Evolutionary conservation across 2,113 vertebrate species (phyloP), one percentile per base, ranked within the genome.

Genomic region (Triplophysa siluroides): DNA sequence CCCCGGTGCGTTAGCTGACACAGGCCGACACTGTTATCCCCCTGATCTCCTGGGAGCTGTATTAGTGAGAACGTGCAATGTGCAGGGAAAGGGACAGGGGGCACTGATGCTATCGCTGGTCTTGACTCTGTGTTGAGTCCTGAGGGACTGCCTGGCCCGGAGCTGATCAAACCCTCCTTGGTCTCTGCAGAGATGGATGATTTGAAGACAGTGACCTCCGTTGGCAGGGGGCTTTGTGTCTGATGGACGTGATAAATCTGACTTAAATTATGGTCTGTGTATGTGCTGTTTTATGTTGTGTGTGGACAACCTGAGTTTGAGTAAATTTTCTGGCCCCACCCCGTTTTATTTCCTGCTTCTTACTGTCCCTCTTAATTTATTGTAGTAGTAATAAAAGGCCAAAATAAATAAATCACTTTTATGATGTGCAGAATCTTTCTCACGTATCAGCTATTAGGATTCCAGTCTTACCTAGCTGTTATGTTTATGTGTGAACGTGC

Each of bases 41-140:
- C 64, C 72, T 47, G 64, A 76, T 65, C 24, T 84, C 78, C 76
- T 80, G 89, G 86, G 86, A 88, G 81, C 83, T 83, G 70, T 90
- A 88, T 90, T 86, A 83, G 45, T 60, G 78, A 80, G 79, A 80
- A 85, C 67, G 23, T 26, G 81, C 76, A 81, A 68, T 33, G 6
- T 71, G 78, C 83, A 85, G 88, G 84, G 0, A 56, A 0, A 83
- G 80, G 72, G 83, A 64, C 9, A 78, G 78, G 79, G 65, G 86
- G 82, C 83, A 74, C 85, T 84, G 88, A 84, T 87, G 83, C 70
- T 84, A 87, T 87, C 91, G 70, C 76, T 11, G 24, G 78, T 43
- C 60, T 54, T 54, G 74, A 73, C 29, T 84, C 56, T 76, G 69
- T 71, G 75, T 4, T 0, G 0, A 45, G 62, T 60, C 86, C 45